phyloP scores from a whole-genome alignment of 2,113 vertebrate species.

The Halcyon senegalensis region DNA sequence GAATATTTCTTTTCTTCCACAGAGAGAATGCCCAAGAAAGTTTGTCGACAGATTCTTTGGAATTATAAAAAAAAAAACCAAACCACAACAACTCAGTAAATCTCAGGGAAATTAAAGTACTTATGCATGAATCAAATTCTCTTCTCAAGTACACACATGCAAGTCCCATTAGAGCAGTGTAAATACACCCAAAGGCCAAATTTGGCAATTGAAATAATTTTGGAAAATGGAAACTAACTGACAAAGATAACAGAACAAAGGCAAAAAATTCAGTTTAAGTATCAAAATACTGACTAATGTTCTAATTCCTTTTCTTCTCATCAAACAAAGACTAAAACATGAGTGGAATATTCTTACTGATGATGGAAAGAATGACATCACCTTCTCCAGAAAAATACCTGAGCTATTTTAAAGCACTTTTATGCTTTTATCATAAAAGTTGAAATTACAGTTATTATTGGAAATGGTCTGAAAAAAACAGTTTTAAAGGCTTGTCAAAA shows the following conservation, averaged over 20 bases:
- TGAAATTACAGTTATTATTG: conserved; percentile 52
- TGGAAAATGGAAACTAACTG: neutral
- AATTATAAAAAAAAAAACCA: neutral
- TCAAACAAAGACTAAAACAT: neutral
- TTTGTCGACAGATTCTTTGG: neutral
- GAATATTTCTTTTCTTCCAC: neutral
- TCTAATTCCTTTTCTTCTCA: conserved; percentile 8
- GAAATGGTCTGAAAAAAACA: neutral
- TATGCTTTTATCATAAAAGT: conserved; percentile 27
- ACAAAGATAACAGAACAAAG: neutral
- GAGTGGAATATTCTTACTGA: neutral
- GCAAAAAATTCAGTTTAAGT: neutral
- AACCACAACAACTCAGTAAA: neutral
- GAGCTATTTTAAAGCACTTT: conserved; percentile 34
- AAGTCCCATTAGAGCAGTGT: neutral
- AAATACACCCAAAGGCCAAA: neutral
- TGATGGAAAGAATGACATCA: conserved; percentile 44
- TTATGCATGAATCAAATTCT: neutral
- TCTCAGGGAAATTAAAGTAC: neutral
- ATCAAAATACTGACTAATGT: conserved; percentile 3
- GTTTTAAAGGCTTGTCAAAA: conserved; percentile 36
- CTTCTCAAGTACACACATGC: neutral
- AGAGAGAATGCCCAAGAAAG: neutral
- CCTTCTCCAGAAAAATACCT: conserved; percentile 18
- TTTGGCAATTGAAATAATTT: neutral